Conservation (phyloP, 1,140 invertebrate species). For the Drosophila arizonae region DNA sequence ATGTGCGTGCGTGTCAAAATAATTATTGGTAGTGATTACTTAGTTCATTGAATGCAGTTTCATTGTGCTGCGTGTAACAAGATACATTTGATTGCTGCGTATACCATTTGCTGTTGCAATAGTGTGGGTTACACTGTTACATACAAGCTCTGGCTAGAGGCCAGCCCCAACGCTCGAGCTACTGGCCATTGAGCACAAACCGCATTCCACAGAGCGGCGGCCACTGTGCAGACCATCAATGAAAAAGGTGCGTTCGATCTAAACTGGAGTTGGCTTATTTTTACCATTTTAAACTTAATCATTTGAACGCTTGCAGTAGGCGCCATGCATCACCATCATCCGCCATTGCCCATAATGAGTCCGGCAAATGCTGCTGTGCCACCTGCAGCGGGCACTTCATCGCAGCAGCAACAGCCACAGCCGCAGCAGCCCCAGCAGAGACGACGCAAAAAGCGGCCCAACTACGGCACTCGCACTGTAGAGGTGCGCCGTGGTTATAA, state of each 20-base stretch:
- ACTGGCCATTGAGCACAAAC: constrained; percentile 55
- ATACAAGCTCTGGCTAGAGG: constrained; percentile 46
- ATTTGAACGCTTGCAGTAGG: constrained; percentile 41
- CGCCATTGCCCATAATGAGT: constrained; percentile 69
- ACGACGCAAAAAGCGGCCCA: constrained; percentile 82
- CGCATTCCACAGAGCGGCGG: constrained; percentile 58
- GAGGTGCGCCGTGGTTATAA: constrained; percentile 92
- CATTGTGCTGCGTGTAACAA: constrained; percentile 9
- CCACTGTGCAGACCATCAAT: constrained; percentile 46
- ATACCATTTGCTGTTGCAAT: constrained; percentile 40
- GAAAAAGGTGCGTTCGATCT: constrained; percentile 64
- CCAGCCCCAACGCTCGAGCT: constrained; percentile 5
- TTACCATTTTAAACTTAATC: neutral
- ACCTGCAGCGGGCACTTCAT: constrained; percentile 15
- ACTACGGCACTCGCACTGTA: constrained; percentile 88
- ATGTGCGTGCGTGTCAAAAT: neutral
- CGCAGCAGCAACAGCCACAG: constrained; percentile 8
- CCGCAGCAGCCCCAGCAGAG: constrained; percentile 15
- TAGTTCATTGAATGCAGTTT: neutral
- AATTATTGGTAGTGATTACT: neutral
- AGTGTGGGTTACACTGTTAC: constrained; percentile 45
- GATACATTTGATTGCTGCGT: constrained; percentile 38
- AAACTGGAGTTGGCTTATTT: constrained; percentile 31
- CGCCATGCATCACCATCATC: constrained; percentile 74
- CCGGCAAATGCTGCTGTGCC: constrained; percentile 12